phyloP scores from a whole-genome alignment of 2,888 invertebrate genomes.

The Cerastis leucographa region DNA sequence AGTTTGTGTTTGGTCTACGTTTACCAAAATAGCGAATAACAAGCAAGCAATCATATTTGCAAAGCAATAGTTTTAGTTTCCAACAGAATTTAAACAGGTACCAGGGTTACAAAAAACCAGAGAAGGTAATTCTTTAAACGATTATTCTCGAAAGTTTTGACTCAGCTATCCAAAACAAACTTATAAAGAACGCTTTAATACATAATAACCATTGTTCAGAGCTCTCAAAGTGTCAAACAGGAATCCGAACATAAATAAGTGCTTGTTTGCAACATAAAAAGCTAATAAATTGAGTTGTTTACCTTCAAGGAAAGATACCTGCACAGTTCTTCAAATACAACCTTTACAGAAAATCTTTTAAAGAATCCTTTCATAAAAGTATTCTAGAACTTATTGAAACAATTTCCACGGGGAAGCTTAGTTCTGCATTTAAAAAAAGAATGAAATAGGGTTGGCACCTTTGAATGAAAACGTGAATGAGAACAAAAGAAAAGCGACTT shows the following conservation, averaged over 20 bases:
- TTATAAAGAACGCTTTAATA: slow-evolving; percentile 29
- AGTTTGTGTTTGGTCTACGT: slow-evolving; percentile 1
- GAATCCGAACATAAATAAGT: slow-evolving; percentile 28
- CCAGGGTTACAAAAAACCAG: slow-evolving; percentile 15
- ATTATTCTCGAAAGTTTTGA: slow-evolving; percentile 9
- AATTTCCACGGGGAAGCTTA: background rate
- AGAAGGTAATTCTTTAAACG: slow-evolving; percentile 19
- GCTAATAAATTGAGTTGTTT: slow-evolving; percentile 21
- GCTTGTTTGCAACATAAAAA: slow-evolving; percentile 24
- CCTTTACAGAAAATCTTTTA: background rate
- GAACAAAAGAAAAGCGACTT: background rate
- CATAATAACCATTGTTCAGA: slow-evolving; percentile 31
- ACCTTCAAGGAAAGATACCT: background rate
- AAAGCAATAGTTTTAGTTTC: background rate
- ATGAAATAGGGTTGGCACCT: background rate
- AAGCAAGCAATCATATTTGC: background rate
- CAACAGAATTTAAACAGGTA: background rate
- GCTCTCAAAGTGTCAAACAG: slow-evolving; percentile 38
- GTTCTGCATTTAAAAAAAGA: background rate
- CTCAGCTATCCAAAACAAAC: slow-evolving; percentile 18
- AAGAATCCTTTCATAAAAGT: background rate
- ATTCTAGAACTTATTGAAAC: background rate
- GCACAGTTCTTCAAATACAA: background rate
- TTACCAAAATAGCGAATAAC: background rate
- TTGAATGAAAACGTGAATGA: background rate